Evolutionary conservation across 64 coral and sea anemone genomes (phyloP).

Genomic region (Pocillopora damicornis): DNA sequence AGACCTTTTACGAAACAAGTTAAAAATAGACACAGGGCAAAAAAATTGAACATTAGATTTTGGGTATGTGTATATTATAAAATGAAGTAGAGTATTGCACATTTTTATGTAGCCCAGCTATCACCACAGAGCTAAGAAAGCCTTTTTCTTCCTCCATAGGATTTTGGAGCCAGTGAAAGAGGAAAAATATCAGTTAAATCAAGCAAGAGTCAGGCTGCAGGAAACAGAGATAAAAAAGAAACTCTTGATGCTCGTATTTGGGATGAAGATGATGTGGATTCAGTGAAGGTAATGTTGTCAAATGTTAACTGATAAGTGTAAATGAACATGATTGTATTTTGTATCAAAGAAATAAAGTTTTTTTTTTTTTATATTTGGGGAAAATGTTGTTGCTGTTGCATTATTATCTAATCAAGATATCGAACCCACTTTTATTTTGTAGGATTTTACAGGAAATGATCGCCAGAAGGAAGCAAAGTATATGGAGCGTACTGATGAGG

Average conservation of each 20-base stretch:
- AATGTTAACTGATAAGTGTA: no score
- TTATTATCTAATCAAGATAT: background rate
- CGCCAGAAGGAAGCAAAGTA: conserved; percentile 94
- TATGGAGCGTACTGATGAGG: conserved; percentile 94
- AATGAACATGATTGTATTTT: no score
- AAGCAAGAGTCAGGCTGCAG: background rate
- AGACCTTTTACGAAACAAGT: no score
- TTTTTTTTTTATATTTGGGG: no score
- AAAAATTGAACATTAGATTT: no score
- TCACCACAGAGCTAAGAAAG: background rate
- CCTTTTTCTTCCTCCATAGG: conserved; percentile 14
- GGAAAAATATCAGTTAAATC: conserved; percentile 2
- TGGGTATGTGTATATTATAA: no score
- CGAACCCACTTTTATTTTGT: background rate
- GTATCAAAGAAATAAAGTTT: no score
- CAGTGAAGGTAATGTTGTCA: conserved; percentile 34
- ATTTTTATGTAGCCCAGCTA: no score
- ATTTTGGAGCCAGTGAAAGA: conserved; percentile 53
- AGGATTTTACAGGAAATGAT: conserved; percentile 88
- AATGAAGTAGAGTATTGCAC: no score
- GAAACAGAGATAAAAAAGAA: conserved; percentile 24
- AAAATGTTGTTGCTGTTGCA: no score
- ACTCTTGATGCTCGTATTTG: conserved; percentile 24
- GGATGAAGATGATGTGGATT: conserved; percentile 69
- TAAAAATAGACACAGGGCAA: no score